Evolutionary conservation across 1,140 invertebrate genomes (phyloP).

Genomic region (Drosophila chauvacae): DNA sequence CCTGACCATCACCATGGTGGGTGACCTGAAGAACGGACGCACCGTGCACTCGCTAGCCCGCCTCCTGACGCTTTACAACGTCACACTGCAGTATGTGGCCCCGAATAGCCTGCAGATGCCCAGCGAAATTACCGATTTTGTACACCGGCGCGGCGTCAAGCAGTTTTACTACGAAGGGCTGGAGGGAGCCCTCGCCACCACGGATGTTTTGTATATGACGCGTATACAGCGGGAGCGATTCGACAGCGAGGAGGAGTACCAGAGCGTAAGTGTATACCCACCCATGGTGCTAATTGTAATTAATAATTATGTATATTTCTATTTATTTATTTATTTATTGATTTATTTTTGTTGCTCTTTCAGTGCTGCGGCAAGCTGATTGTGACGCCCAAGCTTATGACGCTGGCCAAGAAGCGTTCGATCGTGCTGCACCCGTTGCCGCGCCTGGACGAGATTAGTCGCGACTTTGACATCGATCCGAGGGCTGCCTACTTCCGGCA

Average conservation of each 20-base stretch:
- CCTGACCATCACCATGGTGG: slow-evolving; percentile 96
- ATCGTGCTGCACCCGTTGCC: slow-evolving; percentile 99
- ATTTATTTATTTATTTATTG: too few species aligned
- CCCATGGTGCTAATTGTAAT: rapidly evolving
- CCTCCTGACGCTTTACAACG: slow-evolving; percentile 95
- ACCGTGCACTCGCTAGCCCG: slow-evolving; percentile 99
- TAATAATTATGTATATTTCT: too few species aligned
- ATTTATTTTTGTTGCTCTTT: neutral
- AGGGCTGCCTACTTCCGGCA: slow-evolving; percentile 99
- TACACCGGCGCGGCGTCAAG: slow-evolving; percentile 90
- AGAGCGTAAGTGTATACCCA: slow-evolving; percentile 85
- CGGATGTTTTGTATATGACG: slow-evolving; percentile 99
- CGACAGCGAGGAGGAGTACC: slow-evolving; percentile 92
- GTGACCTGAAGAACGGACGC: slow-evolving; percentile 98
- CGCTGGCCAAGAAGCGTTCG: slow-evolving; percentile 95
- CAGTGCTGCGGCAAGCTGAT: slow-evolving; percentile 93
- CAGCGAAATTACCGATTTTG: slow-evolving; percentile 91
- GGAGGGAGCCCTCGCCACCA: slow-evolving; percentile 95
- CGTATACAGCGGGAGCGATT: slow-evolving; percentile 98
- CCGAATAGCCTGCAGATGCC: slow-evolving; percentile 96
- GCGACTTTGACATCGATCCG: slow-evolving; percentile 97
- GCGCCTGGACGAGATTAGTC: slow-evolving; percentile 96
- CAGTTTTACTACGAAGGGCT: slow-evolving; percentile 89
- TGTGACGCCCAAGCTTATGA: slow-evolving; percentile 98
- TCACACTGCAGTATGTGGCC: slow-evolving; percentile 95